Evolutionary conservation across 1,140 invertebrate species (phyloP).

Genomic region (Tetraneura akinire): DNA sequence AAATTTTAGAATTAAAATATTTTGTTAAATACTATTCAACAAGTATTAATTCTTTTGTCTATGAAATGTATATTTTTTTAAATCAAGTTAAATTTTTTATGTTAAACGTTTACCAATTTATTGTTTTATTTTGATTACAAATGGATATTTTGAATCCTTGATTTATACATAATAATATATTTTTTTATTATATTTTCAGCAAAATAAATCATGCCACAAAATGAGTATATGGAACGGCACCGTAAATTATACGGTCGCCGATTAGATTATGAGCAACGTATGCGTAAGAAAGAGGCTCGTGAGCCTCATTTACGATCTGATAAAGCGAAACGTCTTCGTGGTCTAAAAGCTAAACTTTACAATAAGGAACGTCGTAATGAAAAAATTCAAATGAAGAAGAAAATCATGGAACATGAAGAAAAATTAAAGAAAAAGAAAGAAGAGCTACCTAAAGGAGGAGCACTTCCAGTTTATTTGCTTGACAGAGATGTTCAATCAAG

Average conservation of each 20-base stretch:
- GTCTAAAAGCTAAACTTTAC: constrained; percentile 96
- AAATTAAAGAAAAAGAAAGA: constrained; percentile 76
- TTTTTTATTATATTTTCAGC: constrained; percentile 37
- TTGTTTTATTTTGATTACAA: no score
- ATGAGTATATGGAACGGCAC: constrained; percentile 99
- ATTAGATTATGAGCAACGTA: constrained; percentile 96
- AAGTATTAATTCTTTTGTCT: no score
- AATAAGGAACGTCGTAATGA: constrained; percentile 96
- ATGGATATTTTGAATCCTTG: neutral
- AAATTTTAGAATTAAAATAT: no score
- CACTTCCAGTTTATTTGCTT: constrained; percentile 92
- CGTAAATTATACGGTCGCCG: constrained; percentile 93
- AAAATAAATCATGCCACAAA: constrained; percentile 85
- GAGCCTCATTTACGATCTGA: constrained; percentile 86
- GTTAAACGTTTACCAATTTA: no score
- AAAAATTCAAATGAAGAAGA: constrained; percentile 99
- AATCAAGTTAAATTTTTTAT: no score
- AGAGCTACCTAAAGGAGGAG: constrained; percentile 79
- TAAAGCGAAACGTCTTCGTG: constrained; percentile 87
- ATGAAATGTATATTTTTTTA: no score
- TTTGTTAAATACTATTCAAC: no score
- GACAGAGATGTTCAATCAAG: constrained; percentile 93
- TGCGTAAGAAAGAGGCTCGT: constrained; percentile 92
- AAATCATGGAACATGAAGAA: constrained; percentile 89
- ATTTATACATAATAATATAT: neutral